phyloP scores from a whole-genome alignment of 2,888 invertebrate species.

The Panzeria rudis region DNA sequence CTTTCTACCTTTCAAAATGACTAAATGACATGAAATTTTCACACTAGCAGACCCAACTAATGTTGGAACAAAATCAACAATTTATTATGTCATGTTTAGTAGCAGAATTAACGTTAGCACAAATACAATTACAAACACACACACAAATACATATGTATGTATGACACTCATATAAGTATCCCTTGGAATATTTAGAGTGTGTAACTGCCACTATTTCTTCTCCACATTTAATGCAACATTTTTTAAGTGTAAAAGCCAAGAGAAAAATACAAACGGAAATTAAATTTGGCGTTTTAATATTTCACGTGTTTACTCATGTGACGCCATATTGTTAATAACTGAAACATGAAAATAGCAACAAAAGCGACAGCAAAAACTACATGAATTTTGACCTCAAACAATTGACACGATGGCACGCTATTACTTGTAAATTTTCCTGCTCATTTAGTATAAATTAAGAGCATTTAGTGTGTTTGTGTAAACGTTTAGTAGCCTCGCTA shows the following conservation, averaged over 20 bases:
- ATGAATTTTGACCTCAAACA: slow-evolving; percentile 39
- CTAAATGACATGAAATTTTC: slow-evolving; percentile 63
- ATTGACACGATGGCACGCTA: slow-evolving; percentile 55
- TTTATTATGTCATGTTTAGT: slow-evolving; percentile 68
- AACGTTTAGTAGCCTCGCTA: slow-evolving; percentile 8
- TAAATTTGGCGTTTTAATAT: slow-evolving; percentile 65
- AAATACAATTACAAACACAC: slow-evolving; percentile 11
- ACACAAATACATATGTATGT: neutral
- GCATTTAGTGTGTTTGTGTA: slow-evolving; percentile 16
- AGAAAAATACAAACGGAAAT: slow-evolving; percentile 61
- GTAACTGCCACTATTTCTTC: neutral
- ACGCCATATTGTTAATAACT: slow-evolving; percentile 45
- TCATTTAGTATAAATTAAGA: slow-evolving; percentile 46
- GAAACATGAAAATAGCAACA: slow-evolving; percentile 19
- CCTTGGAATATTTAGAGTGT: neutral
- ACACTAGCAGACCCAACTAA: slow-evolving; percentile 50
- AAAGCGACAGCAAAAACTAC: slow-evolving; percentile 21
- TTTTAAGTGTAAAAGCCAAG: neutral
- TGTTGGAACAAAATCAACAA: slow-evolving; percentile 63
- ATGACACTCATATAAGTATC: neutral
- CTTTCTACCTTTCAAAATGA: slow-evolving; percentile 52
- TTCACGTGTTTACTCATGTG: slow-evolving; percentile 67
- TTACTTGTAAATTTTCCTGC: slow-evolving; percentile 52
- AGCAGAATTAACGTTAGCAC: slow-evolving; percentile 37
- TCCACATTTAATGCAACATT: neutral